Evolutionary conservation across 2,888 invertebrate species (phyloP), one percentile per base, ranked within the genome.

Genomic region (Agapostemon virescens): DNA sequence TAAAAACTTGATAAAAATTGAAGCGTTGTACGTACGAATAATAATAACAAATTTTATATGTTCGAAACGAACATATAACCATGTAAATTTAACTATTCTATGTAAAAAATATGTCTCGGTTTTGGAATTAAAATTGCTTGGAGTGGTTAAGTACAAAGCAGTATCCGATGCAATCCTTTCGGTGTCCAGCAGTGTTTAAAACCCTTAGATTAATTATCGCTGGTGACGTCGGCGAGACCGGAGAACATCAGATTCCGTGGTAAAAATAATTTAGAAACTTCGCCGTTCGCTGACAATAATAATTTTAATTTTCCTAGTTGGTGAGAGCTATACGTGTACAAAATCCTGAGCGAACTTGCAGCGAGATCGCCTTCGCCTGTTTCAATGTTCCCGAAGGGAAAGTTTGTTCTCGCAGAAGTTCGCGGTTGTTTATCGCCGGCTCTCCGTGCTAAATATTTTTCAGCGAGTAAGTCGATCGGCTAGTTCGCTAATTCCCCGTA

Each of bases 401-500:
- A 36, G 30, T 40, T 63, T 33, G 63, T 15, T 13, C 6, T 55
- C 49, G n/a, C 20, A 33, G 13, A 20, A 30, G 58, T 38, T 38
- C n/a, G 23, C 66, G n/a, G n/a, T 26, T 45, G 42, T 30, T 63
- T 63, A 45, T 13, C 23, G 9, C 23, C 2, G 17, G 6, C 17
- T 17, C 23, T 17, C n/a, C 2, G 52, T 33, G 52, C 36, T 23
- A 23, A 33, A 33, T 30, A n/a, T 17, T 26, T 66, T 67, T 38
- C 73, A 40, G 52, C 11, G n/a, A 3, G 20, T 13, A 64, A 38
- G 17, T 74, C 55, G 36, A 68, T 68, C 30, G 30, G 58, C 26
- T 33, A 67, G 33, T 58, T 74, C 33, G 55, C 42, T 67, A 74
- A 67, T 67, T 67, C 17, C 30, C 20, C 55, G 64, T 7, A 7